Base-by-base conservation (phyloP, 2,797 vertebrate species). In the Microctenopoma stevenorrisi region DNA sequence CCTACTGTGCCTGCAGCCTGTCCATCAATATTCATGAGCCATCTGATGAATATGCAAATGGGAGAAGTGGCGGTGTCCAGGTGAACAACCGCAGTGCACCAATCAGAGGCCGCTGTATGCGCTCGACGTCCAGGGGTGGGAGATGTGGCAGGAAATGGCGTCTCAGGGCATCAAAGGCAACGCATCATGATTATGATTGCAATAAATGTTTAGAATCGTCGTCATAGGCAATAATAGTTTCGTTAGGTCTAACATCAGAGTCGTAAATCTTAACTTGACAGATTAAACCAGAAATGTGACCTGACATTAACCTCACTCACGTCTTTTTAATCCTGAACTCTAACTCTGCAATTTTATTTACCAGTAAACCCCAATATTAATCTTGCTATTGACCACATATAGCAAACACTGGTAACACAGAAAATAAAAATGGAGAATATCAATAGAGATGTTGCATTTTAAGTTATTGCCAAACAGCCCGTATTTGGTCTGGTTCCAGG, bases 1-100 rank as follows among this genome's bases (percentile, higher is more conserved):
- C 93, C 93, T 93, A 94, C 91, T 91, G 94, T 63, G 90, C 92
- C 90, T 57, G 76, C 88, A 93, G 92, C 86, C 86, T 82, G 70
- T 49, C 76, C 83, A 93, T 95, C 88, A 94, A 94, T 94, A 95
- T 95, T 91, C 92, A 95, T 93, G 87, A 88, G 66, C 64, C 86
- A 84, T 88, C 84, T 86, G 91, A 94, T 94, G 93, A 94, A 90
- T 92, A 91, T 91, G 90, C 83, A 91, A 85, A 90, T 84, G 7
- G 49, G 62, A 51, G 62, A 38, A 72, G 74, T 63, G 26, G 83
- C 55, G 81, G 90, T 79, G 85, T 91, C 90, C 92, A 94, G 94
- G 93, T 94, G 93, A 95, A 88, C 78, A 50, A 40, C 68, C 9
- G 56, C 68, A 42, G 73, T 70, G 44, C 69, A 35, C 87, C 89